phyloP scores from a whole-genome alignment of 2,888 invertebrate species.

The Lycocerus yunnanus region DNA sequence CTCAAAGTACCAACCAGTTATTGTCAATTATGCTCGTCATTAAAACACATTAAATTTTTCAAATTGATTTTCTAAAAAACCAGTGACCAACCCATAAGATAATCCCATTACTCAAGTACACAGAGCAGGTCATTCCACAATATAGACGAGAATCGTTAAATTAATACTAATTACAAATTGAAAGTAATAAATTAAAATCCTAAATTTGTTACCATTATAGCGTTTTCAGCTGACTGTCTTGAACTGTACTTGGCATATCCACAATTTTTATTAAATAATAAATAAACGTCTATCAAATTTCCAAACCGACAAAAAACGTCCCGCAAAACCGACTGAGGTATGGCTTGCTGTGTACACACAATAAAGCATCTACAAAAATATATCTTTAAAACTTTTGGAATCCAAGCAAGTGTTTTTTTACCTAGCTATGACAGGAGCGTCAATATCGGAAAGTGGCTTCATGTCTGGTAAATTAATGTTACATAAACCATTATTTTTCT shows the following conservation, averaged over 20 bases:
- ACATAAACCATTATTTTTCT: constrained; percentile 41
- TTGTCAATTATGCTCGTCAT: too few species aligned
- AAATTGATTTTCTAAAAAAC: too few species aligned
- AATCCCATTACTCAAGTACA: too few species aligned
- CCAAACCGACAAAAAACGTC: constrained; percentile 93
- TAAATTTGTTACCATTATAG: constrained; percentile 69
- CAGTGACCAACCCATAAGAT: too few species aligned
- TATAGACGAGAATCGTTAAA: too few species aligned
- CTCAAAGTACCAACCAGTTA: too few species aligned
- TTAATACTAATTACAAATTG: too few species aligned
- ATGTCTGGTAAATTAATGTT: constrained; percentile 74
- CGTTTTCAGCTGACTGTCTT: constrained; percentile 74
- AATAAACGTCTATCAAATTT: constrained; percentile 86
- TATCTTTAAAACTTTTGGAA: not conserved
- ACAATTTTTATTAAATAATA: constrained; percentile 87
- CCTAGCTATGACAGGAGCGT: constrained; percentile 68
- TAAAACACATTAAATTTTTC: too few species aligned
- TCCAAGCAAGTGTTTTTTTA: constrained; percentile 40
- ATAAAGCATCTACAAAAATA: constrained; percentile 62
- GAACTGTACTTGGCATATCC: constrained; percentile 89
- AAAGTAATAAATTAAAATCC: too few species aligned
- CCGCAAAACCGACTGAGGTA: constrained; percentile 77
- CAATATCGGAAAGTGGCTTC: constrained; percentile 71
- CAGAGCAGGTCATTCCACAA: too few species aligned
- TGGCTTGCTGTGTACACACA: constrained; percentile 67